phyloP scores from a whole-genome alignment of 2,113 vertebrate genomes.

The Artemisiospiza belli region DNA sequence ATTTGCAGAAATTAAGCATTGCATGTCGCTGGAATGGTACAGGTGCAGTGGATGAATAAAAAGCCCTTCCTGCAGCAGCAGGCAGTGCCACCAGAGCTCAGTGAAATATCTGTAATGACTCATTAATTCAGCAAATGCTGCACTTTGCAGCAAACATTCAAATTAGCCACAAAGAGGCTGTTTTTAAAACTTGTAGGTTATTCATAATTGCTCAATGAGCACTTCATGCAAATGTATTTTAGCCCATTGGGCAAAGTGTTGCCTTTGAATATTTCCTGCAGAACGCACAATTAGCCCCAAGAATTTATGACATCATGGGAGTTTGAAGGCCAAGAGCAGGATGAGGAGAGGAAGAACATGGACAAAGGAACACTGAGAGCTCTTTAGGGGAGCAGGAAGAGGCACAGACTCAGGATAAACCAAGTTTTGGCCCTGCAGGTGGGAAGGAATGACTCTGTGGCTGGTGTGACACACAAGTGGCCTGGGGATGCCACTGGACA shows the following conservation, averaged over 20 bases:
- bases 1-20: constrained; percentile 75
- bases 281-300: not conserved
- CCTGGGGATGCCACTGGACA: not conserved
- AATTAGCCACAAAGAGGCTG: constrained; percentile 42
- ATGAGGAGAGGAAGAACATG: not conserved
- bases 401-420: not conserved
- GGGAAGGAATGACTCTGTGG: not conserved
- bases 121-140: constrained; percentile 65
- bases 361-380: not conserved
- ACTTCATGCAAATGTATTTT: constrained; percentile 40
- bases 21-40: constrained; percentile 30
- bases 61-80: constrained; percentile 35
- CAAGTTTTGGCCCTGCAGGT: not conserved
- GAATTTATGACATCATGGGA: not conserved
- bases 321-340: not conserved
- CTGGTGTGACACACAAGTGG: accelerated
- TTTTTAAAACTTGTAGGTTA: constrained; percentile 44
- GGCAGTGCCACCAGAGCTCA: constrained; percentile 57
- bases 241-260: constrained; percentile 37
- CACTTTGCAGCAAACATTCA: constrained; percentile 52
- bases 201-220: constrained; percentile 51
- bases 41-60: constrained; percentile 66
- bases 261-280: constrained; percentile 5
- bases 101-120: constrained; percentile 46
- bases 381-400: not conserved